Evolutionary conservation across 2,888 invertebrate species (phyloP).

Genomic region (Rhopalosiphum nymphaeae): DNA sequence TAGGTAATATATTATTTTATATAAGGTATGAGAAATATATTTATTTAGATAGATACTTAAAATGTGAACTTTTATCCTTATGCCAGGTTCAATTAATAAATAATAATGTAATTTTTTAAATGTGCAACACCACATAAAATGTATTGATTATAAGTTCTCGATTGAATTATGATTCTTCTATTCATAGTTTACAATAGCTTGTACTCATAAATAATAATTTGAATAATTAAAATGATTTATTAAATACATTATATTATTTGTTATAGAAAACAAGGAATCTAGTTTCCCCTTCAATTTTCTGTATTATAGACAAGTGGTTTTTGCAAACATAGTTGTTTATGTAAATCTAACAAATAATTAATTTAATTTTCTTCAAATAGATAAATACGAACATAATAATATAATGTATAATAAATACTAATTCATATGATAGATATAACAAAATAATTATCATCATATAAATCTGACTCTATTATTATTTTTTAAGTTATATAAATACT

Average conservation of each 20-base stretch:
- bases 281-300: neutral
- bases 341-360: neutral
- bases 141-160: neutral
- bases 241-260: neutral
- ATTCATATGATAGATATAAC: neutral
- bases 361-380: neutral
- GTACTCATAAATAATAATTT: neutral
- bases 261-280: neutral
- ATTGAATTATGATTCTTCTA: neutral
- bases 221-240: neutral
- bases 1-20: neutral
- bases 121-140: neutral
- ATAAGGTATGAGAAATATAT: neutral
- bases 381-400: neutral
- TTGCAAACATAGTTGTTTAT: neutral
- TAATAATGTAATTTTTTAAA: neutral
- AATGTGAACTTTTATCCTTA: neutral
- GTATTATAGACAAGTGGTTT: neutral
- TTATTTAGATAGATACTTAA: neutral
- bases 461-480: neutral
- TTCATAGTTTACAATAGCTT: neutral
- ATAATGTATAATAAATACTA: neutral
- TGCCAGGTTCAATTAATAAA: neutral
- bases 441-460: neutral
- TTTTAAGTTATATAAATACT: neutral